Base-by-base conservation (phyloP, 2,113 vertebrate species). In the Archocentrus centrarchus region DNA sequence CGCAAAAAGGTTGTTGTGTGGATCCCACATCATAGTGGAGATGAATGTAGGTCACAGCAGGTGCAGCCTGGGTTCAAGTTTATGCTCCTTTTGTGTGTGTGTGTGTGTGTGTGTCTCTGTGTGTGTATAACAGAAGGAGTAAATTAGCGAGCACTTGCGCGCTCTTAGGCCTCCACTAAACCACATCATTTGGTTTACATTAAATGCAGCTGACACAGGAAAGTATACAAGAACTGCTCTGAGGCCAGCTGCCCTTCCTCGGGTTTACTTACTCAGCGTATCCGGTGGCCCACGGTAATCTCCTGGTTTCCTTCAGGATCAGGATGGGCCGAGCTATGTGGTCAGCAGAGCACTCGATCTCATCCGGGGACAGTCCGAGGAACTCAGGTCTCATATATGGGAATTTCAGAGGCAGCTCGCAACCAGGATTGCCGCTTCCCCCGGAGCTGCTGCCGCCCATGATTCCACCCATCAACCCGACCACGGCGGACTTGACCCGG, bases 271-370 rank as follows among this genome's bases (percentile, higher is more conserved):
- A 95, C 94, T 95, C 94, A 1, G 94, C 94, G 88, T 95, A 95
- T 86, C 94, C 94, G 59, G 94, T 94, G 87, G 94, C 93, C 94
- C 94, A 95, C n/a, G 94, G 93, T 90, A 95, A 92, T 86, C 93
- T 93, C 87, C 92, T 82, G 77, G 91, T 95, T 62, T 94, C 94
- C 92, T 92, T 93, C 76, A 94, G 86, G 88, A 94, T 95, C 78
- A 95, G 92, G 82, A 95, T 94, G 92, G 94, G 94, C 85, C 94
- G 92, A 4, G 94, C 92, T 30, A 88, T 58, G 89, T 95, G 94
- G 75, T 95, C 94, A 78, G 94, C 94, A 5, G 93, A 95, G 75
- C 94, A 94, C 92, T 95, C 94, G 75, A 94, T 89, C 82, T 95
- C 94, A 83, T 95, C 94, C 89, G 81, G 37, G 59, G 93, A 92